Evolutionary conservation across 2,888 invertebrate species (phyloP).

Genomic region (Amiota communis): DNA sequence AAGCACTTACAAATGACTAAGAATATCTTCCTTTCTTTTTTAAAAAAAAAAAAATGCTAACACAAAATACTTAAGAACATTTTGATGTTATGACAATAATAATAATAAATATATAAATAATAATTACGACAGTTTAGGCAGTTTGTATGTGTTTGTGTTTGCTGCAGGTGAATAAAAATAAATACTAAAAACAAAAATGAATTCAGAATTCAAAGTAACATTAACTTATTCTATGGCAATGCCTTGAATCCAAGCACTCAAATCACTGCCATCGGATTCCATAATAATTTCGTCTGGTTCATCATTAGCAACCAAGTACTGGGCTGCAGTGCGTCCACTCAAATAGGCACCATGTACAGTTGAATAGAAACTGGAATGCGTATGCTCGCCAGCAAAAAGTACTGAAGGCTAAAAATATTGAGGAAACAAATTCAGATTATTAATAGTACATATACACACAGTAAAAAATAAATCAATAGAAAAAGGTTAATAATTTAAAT

Average conservation of each 20-base stretch:
- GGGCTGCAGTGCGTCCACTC: slow-evolving; percentile 88
- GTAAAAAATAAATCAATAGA: background rate
- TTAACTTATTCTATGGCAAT: slow-evolving; percentile 80
- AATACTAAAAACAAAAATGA: background rate
- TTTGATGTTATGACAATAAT: background rate
- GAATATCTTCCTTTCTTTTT: background rate
- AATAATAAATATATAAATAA: slow-evolving; percentile 14
- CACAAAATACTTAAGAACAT: slow-evolving; percentile 10
- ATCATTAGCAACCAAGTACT: slow-evolving; percentile 79
- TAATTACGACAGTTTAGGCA: background rate
- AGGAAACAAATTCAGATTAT: slow-evolving; percentile 7
- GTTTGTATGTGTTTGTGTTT: no score
- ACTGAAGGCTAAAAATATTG: slow-evolving; percentile 80
- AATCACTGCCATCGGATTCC: slow-evolving; percentile 85
- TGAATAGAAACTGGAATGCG: slow-evolving; percentile 94
- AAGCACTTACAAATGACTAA: slow-evolving; percentile 13
- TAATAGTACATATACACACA: background rate
- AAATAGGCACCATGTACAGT: slow-evolving; percentile 96
- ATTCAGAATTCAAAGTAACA: background rate
- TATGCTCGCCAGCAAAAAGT: slow-evolving; percentile 95
- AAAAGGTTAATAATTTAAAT: no score
- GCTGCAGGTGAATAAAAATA: slow-evolving; percentile 4
- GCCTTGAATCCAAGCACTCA: slow-evolving; percentile 91
- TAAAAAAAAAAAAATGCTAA: slow-evolving; percentile 9
- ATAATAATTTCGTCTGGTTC: slow-evolving; percentile 79